Evolutionary conservation across 2,888 invertebrate genomes (phyloP).

Genomic region (Synergus japonicus): DNA sequence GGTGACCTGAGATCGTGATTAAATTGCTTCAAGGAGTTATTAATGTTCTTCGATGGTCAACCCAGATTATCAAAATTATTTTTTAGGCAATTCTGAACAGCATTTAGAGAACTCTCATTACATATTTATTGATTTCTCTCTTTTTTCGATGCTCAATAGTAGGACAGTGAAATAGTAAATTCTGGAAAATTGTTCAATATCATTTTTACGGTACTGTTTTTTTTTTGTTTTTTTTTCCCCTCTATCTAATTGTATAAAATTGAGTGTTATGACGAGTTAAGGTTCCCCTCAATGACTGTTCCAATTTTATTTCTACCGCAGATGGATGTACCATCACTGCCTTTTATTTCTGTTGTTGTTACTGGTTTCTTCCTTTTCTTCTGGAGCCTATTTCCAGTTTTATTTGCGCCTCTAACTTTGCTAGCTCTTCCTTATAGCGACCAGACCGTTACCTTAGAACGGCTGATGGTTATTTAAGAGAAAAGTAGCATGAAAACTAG

Average conservation of each 20-base stretch:
- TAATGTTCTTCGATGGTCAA: too few relatives aligned
- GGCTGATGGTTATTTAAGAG: constrained; percentile 1
- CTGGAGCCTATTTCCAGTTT: constrained; percentile 1
- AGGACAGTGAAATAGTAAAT: neutral
- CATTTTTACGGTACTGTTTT: neutral
- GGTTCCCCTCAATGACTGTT: neutral
- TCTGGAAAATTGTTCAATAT: neutral
- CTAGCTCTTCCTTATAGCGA: neutral
- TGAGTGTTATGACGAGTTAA: neutral
- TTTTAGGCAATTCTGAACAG: too few relatives aligned
- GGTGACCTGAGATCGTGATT: neutral
- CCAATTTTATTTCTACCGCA: neutral
- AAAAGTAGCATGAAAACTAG: neutral
- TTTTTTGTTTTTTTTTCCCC: neutral
- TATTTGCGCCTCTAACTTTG: constrained; percentile 5
- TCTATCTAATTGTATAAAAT: neutral
- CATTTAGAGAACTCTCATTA: too few relatives aligned
- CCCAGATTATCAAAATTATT: too few relatives aligned
- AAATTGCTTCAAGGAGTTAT: neutral
- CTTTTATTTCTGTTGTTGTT: constrained; percentile 1
- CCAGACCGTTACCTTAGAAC: neutral
- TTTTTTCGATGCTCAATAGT: neutral
- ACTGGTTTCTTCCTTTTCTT: constrained; percentile 10
- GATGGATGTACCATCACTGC: neutral
- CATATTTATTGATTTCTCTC: too few relatives aligned